These are phyloP conservation scores for Rhynchomys soricoides DNA, from an alignment of 2,113 vertebrate species.

Conservation along the genomic window DNA sequence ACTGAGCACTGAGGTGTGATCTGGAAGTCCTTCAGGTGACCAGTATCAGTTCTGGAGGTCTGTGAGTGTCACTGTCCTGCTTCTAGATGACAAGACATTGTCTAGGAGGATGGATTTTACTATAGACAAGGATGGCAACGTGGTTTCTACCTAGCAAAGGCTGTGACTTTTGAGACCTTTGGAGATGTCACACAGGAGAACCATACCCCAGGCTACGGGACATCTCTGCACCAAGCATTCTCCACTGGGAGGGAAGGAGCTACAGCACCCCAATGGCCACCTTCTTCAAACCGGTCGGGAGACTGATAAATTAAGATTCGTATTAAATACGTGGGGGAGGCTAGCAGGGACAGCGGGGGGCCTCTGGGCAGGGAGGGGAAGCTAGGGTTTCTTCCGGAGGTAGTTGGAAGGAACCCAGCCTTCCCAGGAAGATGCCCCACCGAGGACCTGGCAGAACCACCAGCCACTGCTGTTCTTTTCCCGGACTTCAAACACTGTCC, in stretches of 20 bases:
- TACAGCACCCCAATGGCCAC: slow-evolving; percentile 50
- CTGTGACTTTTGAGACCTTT: neutral
- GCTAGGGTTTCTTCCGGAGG: slow-evolving; percentile 95
- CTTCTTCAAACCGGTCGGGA: slow-evolving; percentile 69
- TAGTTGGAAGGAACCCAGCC: slow-evolving; percentile 99
- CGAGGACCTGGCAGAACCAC: slow-evolving; percentile 98
- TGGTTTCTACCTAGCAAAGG: neutral
- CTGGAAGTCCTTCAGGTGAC: neutral
- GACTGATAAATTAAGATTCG: slow-evolving; percentile 89
- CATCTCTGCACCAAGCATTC: neutral
- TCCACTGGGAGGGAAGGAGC: slow-evolving; percentile 5
- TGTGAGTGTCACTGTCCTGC: neutral
- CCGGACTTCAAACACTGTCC: slow-evolving; percentile 95
- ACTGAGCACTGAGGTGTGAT: neutral
- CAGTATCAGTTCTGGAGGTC: neutral
- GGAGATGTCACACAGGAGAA: neutral
- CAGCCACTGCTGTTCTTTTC: slow-evolving; percentile 96
- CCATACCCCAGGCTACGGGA: neutral
- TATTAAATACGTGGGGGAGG: slow-evolving; percentile 88
- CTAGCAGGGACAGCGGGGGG: slow-evolving; percentile 62
- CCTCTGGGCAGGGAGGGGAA: neutral
- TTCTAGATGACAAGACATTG: neutral
- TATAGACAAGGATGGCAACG: neutral
- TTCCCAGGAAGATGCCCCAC: slow-evolving; percentile 90
- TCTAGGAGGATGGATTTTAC: neutral